A percentile compares a stretch with the other conserved stretches of the same genome.
phyloP scores from a whole-genome alignment of 2,113 vertebrate genomes.

The Tautogolabrus adspersus region DNA sequence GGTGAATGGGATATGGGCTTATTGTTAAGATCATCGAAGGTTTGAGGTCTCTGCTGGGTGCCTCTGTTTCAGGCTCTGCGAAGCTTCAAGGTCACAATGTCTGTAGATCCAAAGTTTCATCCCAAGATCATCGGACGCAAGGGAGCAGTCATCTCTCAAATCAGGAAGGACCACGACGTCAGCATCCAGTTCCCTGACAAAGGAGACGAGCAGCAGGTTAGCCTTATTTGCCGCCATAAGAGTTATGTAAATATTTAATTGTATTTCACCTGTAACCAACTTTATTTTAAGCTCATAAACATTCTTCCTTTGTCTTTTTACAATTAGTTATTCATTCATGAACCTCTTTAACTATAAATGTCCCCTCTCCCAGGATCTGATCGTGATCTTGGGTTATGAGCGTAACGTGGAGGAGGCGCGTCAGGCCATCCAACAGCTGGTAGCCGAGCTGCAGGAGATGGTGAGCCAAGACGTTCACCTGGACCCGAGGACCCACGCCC shows the following conservation, averaged over 20 bases:
- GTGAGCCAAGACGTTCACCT: slow-evolving; percentile 85
- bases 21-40: no score
- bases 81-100: slow-evolving; percentile 85
- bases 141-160: slow-evolving; percentile 87
- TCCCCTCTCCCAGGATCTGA: slow-evolving; percentile 76
- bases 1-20: no score
- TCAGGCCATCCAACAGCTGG: slow-evolving; percentile 84
- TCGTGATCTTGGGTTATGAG: slow-evolving; percentile 87
- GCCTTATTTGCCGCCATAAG: background rate
- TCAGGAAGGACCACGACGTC: slow-evolving; percentile 87
- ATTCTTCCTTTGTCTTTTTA: no score
- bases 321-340: no score
- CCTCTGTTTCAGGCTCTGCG: slow-evolving; percentile 80
- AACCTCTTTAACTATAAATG: no score
- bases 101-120: slow-evolving; percentile 86
- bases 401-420: slow-evolving; percentile 83
- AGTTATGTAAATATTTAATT: no score
- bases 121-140: slow-evolving; percentile 89
- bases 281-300: no score
- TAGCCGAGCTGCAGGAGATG: slow-evolving; percentile 87
- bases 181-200: slow-evolving; percentile 89
- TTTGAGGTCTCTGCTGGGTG: background rate
- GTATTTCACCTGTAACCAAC: no score
- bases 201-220: slow-evolving; percentile 87
- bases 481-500: slow-evolving; percentile 87